These are phyloP conservation scores for Eurystomus glaucurus DNA, from an alignment of 2,797 vertebrate genomes.

Conservation along the genomic window DNA sequence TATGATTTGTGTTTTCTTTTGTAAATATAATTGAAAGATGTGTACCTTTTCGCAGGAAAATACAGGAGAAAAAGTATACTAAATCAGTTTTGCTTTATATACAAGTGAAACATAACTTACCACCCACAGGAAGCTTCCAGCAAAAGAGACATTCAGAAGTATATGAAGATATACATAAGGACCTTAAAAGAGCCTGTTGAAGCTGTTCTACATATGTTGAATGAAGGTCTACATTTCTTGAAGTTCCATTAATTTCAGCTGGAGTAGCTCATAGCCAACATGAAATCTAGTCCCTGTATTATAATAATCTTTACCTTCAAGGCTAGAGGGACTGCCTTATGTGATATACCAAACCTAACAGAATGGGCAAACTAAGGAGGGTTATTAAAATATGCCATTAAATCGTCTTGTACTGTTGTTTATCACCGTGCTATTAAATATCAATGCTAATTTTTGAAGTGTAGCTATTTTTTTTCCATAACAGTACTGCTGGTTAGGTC, in stretches of 20 bases:
- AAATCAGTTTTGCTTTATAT: not conserved
- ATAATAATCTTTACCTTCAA: not conserved
- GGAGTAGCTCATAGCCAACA: rapidly evolving
- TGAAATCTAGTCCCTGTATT: not conserved
- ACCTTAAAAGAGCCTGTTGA: not conserved
- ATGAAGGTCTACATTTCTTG: not conserved
- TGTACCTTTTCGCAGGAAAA: not conserved
- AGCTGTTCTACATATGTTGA: not conserved
- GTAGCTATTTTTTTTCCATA: not conserved
- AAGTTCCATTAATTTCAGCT: not conserved
- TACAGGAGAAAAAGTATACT: not conserved
- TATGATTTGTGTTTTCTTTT: not conserved
- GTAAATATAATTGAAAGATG: not conserved
- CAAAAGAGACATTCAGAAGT: not conserved
- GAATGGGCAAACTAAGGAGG: not conserved
- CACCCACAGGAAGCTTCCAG: not conserved
- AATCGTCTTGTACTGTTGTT: not conserved
- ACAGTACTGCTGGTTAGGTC: not conserved
- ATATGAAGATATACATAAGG: not conserved
- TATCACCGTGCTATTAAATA: not conserved
- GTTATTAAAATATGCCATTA: not conserved
- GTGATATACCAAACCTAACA: not conserved
- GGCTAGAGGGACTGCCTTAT: not conserved
- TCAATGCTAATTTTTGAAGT: not conserved
- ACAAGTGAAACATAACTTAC: not conserved